A percentile compares a stretch with the other conserved stretches of the same genome.
These are phyloP conservation scores for Brachyopa scutellaris DNA, from an alignment of 2,888 invertebrate species.

Conservation along the genomic window DNA sequence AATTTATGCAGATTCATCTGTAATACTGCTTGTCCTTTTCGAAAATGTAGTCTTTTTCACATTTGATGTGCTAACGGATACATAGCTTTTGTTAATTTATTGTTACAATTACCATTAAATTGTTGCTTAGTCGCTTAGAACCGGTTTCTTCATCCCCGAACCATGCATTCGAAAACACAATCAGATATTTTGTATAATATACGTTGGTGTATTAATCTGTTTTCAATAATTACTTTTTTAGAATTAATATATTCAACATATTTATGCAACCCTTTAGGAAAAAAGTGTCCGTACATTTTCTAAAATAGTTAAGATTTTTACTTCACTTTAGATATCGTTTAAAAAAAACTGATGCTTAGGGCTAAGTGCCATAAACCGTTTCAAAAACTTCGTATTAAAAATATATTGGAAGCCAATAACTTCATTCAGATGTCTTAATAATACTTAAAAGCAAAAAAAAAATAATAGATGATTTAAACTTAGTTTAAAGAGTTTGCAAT, in stretches of 20 bases:
- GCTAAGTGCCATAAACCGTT: conserved; percentile 19
- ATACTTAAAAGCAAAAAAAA: not conserved
- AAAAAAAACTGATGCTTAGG: not conserved
- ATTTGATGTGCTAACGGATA: too few species aligned
- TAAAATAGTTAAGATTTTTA: conserved; percentile 30
- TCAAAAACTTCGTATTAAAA: not conserved
- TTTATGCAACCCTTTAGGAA: not conserved
- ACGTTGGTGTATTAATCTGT: not conserved
- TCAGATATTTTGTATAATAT: too few species aligned
- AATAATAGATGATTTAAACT: not conserved
- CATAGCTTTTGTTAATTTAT: too few species aligned
- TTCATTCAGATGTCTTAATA: not conserved
- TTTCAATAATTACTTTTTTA: not conserved
- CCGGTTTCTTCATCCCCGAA: too few species aligned
- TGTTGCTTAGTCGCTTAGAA: too few species aligned
- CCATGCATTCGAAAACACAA: too few species aligned
- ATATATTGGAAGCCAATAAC: not conserved
- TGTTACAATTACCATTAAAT: too few species aligned
- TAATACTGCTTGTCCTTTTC: too few species aligned
- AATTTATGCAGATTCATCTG: too few species aligned
- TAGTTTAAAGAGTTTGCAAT: conserved; percentile 7
- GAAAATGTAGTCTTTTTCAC: too few species aligned
- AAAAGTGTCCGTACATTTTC: not conserved
- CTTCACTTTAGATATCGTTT: conserved; percentile 25
- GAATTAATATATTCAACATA: not conserved